Conservation (phyloP, 2,888 invertebrate genomes). For the Leptopterna dolabrata region DNA sequence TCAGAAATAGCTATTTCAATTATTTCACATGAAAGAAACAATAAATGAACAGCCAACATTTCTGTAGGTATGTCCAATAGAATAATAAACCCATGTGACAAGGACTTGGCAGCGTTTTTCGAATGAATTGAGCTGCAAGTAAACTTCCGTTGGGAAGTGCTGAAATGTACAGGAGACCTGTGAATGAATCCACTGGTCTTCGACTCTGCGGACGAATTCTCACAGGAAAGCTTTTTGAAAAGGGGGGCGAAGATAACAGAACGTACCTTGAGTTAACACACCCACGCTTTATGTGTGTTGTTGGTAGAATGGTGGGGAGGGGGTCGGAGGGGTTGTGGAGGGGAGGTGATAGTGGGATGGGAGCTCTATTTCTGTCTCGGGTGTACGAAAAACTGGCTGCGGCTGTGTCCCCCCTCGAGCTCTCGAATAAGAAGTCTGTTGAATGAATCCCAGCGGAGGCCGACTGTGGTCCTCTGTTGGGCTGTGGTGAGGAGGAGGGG, state of each 20-base stretch:
- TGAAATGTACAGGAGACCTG: too few species aligned
- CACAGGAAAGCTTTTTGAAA: background rate
- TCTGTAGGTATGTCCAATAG: too few species aligned
- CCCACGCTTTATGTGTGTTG: background rate
- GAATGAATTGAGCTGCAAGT: too few species aligned
- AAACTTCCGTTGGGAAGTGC: too few species aligned
- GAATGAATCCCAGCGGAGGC: background rate
- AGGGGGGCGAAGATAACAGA: background rate
- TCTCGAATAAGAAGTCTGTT: background rate
- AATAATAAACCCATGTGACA: too few species aligned
- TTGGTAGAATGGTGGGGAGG: background rate
- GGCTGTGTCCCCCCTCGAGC: background rate
- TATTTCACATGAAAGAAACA: too few species aligned
- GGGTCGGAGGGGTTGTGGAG: background rate
- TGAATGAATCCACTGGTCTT: too few species aligned
- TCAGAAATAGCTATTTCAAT: too few species aligned
- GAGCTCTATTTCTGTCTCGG: conserved; percentile 25
- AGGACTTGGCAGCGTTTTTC: too few species aligned
- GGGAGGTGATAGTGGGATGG: background rate
- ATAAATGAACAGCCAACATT: too few species aligned
- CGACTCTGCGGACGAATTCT: too few species aligned
- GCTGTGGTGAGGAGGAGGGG: background rate
- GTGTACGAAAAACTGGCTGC: conserved; percentile 20
- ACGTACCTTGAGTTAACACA: background rate
- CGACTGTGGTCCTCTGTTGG: background rate